phyloP scores from a whole-genome alignment of 2,113 vertebrate species.

The Nesospiza acunhae region DNA sequence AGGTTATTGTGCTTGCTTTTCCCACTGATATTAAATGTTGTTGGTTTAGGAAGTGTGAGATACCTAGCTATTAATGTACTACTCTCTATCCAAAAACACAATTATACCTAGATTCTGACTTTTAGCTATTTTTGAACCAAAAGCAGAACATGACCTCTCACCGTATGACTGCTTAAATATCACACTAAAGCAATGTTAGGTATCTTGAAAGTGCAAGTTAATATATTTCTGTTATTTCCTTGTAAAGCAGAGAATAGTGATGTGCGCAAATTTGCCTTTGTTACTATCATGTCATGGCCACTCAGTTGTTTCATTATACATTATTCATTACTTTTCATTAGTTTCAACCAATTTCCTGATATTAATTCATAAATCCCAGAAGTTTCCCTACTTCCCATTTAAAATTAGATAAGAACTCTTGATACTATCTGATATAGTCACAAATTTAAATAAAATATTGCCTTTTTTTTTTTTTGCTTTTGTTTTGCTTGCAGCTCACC shows the following conservation, averaged over 20 bases:
- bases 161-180: neutral
- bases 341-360: constrained; percentile 48
- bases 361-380: constrained; percentile 48
- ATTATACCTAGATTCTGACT: neutral
- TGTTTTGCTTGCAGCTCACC: neutral
- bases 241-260: neutral
- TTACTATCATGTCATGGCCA: neutral
- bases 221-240: neutral
- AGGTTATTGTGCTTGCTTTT: neutral
- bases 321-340: constrained; percentile 58
- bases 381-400: neutral
- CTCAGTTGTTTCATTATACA: constrained; percentile 29
- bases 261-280: neutral
- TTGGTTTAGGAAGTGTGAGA: neutral
- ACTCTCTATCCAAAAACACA: fast-evolving
- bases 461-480: neutral
- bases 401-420: constrained; percentile 14
- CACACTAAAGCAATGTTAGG: neutral
- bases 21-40: neutral
- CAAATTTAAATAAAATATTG: constrained; percentile 52
- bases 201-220: neutral
- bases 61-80: neutral
- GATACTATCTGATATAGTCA: neutral
- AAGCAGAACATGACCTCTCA: neutral
- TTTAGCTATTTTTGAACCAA: neutral